phyloP scores from a whole-genome alignment of 2,888 invertebrate genomes.

The Epinotia brunnichana region DNA sequence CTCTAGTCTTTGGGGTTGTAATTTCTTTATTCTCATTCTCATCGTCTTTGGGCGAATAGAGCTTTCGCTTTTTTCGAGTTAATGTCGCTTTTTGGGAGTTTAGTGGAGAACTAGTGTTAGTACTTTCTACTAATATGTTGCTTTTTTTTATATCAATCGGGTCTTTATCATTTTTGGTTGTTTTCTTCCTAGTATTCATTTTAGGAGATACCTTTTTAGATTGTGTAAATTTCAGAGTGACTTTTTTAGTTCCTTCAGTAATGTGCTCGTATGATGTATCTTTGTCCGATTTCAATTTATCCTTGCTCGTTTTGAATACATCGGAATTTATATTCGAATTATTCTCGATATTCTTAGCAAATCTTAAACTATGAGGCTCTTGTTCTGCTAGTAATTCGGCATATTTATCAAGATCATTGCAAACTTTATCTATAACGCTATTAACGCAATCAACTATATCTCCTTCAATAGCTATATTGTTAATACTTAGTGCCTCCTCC shows the following conservation, averaged over 20 bases:
- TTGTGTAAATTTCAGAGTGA: slow-evolving; percentile 17
- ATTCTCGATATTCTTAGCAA: not conserved
- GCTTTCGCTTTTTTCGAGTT: slow-evolving; percentile 65
- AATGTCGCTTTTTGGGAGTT: slow-evolving; percentile 44
- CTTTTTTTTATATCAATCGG: not conserved
- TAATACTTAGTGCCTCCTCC: slow-evolving; percentile 47
- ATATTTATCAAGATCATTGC: slow-evolving; percentile 62
- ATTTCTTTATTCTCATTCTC: slow-evolving; percentile 49
- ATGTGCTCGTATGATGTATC: not conserved
- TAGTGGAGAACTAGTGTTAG: slow-evolving; percentile 16
- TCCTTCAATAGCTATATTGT: slow-evolving; percentile 52
- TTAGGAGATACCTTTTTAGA: slow-evolving; percentile 21
- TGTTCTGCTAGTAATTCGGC: slow-evolving; percentile 54
- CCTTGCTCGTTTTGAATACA: not conserved
- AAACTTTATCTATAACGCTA: slow-evolving; percentile 66
- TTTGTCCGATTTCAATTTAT: not conserved
- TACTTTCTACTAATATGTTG: slow-evolving; percentile 9
- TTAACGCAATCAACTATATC: slow-evolving; percentile 67
- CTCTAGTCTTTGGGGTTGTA: slow-evolving; percentile 47
- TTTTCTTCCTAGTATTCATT: slow-evolving; percentile 14
- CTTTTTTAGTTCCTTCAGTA: not conserved
- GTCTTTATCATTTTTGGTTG: not conserved
- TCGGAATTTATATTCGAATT: not conserved
- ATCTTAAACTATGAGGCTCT: slow-evolving; percentile 22
- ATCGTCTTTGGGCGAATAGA: slow-evolving; percentile 71